Evolutionary conservation across 2,113 vertebrate genomes (phyloP).

Genomic region (Laticauda laticaudata): DNA sequence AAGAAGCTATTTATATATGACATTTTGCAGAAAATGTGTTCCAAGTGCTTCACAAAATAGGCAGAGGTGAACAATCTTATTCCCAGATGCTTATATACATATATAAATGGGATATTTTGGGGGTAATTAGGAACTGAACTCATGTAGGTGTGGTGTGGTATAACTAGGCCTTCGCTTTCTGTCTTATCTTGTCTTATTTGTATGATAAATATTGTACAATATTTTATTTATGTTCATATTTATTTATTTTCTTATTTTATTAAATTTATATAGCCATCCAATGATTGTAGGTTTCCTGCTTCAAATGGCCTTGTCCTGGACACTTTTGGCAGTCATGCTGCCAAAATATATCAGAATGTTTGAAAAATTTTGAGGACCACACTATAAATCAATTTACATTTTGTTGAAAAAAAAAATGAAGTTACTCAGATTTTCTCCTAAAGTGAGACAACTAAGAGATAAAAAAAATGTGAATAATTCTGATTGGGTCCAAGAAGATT

Average conservation of each 20-base stretch:
- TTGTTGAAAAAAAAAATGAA: not conserved
- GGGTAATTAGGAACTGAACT: not conserved
- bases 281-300: not conserved
- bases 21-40: not conserved
- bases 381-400: not conserved
- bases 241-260: not conserved
- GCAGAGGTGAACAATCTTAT: not conserved
- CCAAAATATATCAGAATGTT: not conserved
- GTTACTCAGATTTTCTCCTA: not conserved
- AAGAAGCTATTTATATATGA: not conserved
- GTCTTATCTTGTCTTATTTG: not conserved
- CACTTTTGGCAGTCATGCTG: not conserved
- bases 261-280: not conserved
- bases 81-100: not conserved
- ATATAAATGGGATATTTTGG: not conserved
- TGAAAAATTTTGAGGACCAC: not conserved
- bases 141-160: not conserved
- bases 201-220: no score
- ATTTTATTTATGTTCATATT: no score
- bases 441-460: not conserved
- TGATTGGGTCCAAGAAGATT: not conserved
- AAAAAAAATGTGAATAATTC: not conserved
- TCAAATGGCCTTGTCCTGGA: not conserved
- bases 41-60: not conserved
- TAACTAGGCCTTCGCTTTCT: not conserved